Evolutionary conservation across 2,797 vertebrate species (phyloP).

Genomic region (Ctenochaetus hawaiiensis): DNA sequence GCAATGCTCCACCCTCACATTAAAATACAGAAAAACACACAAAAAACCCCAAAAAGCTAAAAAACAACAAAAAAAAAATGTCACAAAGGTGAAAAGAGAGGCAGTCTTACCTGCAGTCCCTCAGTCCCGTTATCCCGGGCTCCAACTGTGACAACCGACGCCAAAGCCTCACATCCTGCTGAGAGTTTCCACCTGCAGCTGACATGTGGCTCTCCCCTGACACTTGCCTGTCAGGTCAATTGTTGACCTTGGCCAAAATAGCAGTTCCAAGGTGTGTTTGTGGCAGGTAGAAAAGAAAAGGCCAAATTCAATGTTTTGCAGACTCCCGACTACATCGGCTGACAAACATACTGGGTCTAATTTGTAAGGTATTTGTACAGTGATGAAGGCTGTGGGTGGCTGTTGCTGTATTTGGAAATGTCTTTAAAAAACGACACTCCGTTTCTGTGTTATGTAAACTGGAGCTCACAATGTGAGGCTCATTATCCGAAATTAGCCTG

Average conservation of each 20-base stretch:
- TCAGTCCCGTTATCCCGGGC: slow-evolving; percentile 53
- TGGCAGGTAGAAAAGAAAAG: slow-evolving; percentile 77
- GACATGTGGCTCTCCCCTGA: slow-evolving; percentile 69
- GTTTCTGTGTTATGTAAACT: slow-evolving; percentile 41
- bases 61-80: background rate
- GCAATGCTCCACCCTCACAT: background rate
- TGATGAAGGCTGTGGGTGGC: slow-evolving; percentile 26
- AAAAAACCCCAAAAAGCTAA: background rate
- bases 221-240: slow-evolving; percentile 82
- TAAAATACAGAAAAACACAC: slow-evolving; percentile 3
- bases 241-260: slow-evolving; percentile 70
- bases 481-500: slow-evolving; percentile 56
- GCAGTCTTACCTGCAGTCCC: slow-evolving; percentile 74
- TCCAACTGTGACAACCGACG: slow-evolving; percentile 51
- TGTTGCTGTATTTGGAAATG: slow-evolving; percentile 20
- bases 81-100: slow-evolving; percentile 27
- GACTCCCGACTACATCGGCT: background rate
- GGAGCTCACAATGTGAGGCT: slow-evolving; percentile 34
- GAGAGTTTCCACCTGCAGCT: slow-evolving; percentile 79
- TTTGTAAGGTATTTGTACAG: slow-evolving; percentile 27
- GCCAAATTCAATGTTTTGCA: background rate
- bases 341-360: background rate
- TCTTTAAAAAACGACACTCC: slow-evolving; percentile 9
- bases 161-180: slow-evolving; percentile 43
- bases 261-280: slow-evolving; percentile 75